These are phyloP conservation scores for Homarus gammarus DNA, from an alignment of 2,888 invertebrate genomes.

Conservation along the genomic window DNA sequence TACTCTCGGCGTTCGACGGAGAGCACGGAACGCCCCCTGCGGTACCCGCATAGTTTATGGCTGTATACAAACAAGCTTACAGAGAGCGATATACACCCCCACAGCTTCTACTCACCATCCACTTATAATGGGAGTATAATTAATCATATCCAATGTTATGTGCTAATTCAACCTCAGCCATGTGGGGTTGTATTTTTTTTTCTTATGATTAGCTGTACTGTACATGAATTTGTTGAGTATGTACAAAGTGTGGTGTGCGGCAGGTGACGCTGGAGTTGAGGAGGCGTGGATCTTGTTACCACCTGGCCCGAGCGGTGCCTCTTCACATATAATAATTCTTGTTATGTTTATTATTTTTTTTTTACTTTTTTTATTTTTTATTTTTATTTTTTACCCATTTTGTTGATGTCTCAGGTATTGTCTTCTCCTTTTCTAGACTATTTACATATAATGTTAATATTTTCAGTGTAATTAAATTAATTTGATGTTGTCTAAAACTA, in stretches of 20 bases:
- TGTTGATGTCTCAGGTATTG: slow-evolving; percentile 73
- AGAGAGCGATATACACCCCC: slow-evolving; percentile 43
- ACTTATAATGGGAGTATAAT: slow-evolving; percentile 62
- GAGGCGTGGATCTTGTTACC: slow-evolving; percentile 34
- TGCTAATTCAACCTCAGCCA: slow-evolving; percentile 51
- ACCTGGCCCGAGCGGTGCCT: slow-evolving; percentile 40
- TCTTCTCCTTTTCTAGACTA: slow-evolving; percentile 65
- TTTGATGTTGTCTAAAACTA: slow-evolving; percentile 7
- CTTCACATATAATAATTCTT: slow-evolving; percentile 46
- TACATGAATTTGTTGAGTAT: slow-evolving; percentile 61
- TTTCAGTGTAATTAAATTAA: slow-evolving; percentile 47
- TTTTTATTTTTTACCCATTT: slow-evolving; percentile 64
- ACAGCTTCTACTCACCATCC: slow-evolving; percentile 69
- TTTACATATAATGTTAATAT: slow-evolving; percentile 65
- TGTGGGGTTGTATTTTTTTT: slow-evolving; percentile 47
- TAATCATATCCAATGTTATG: slow-evolving; percentile 57
- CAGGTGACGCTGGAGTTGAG: slow-evolving; percentile 40
- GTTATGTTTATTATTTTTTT: slow-evolving; percentile 52
- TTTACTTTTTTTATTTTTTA: slow-evolving; percentile 70
- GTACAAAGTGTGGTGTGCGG: slow-evolving; percentile 68
- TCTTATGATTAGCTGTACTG: slow-evolving; percentile 39
- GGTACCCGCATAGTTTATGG: background rate
- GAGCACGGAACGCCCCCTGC: background rate
- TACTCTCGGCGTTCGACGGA: background rate
- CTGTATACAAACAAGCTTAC: slow-evolving; percentile 18